These are phyloP conservation scores for Ephialtes manifestator DNA, from an alignment of 2,888 invertebrate species.

Conservation along the genomic window DNA sequence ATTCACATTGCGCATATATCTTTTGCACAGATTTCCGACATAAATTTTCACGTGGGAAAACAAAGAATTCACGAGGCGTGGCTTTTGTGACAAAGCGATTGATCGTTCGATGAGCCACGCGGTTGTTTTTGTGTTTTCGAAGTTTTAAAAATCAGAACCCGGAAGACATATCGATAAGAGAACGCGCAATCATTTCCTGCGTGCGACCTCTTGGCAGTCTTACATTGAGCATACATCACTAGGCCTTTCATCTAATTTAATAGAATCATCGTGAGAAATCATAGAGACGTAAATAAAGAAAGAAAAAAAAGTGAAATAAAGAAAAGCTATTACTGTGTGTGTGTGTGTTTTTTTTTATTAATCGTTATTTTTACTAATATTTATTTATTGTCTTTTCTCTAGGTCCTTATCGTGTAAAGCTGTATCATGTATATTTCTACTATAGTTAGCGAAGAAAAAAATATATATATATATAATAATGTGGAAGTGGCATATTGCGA, in stretches of 20 bases:
- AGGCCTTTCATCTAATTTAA: slow-evolving; percentile 19
- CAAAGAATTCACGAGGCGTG: slow-evolving; percentile 52
- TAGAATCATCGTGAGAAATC: slow-evolving; percentile 15
- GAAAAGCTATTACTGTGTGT: slow-evolving; percentile 29
- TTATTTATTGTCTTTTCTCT: slow-evolving; percentile 64
- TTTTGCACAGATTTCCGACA: no score
- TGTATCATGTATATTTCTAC: slow-evolving; percentile 33
- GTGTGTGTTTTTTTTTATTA: slow-evolving; percentile 24
- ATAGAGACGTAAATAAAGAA: slow-evolving; percentile 22
- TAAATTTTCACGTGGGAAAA: neutral
- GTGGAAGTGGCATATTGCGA: slow-evolving; percentile 7
- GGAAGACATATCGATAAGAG: slow-evolving; percentile 46
- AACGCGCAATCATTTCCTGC: slow-evolving; percentile 22
- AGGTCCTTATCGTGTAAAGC: slow-evolving; percentile 52
- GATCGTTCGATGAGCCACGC: slow-evolving; percentile 11
- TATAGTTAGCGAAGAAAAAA: slow-evolving; percentile 42
- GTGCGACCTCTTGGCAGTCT: slow-evolving; percentile 61
- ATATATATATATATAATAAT: slow-evolving; percentile 37
- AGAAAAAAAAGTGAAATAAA: slow-evolving; percentile 41
- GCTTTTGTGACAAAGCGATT: slow-evolving; percentile 46
- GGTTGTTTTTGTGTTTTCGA: slow-evolving; percentile 4
- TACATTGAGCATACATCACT: slow-evolving; percentile 61
- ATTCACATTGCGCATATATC: no score
- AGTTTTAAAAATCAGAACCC: slow-evolving; percentile 35
- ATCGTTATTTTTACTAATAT: slow-evolving; percentile 54